phyloP scores from a whole-genome alignment of 2,113 vertebrate species.

The Phalacrocorax brasilianus region DNA sequence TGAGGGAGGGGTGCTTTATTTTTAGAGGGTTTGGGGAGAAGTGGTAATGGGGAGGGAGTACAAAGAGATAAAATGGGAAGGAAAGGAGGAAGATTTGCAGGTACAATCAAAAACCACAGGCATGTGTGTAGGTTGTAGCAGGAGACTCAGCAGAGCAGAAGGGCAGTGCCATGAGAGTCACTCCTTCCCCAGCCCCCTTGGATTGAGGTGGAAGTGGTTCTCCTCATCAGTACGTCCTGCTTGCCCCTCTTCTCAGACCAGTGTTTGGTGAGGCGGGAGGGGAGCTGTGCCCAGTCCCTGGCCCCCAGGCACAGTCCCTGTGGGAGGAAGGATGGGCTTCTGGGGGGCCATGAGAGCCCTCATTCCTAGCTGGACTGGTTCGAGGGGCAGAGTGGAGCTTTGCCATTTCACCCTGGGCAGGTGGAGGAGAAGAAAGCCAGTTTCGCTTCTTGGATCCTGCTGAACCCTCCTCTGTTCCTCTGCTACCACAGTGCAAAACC shows the following conservation, averaged over 20 bases:
- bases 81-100: background rate
- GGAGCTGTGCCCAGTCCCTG: background rate
- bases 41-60: background rate
- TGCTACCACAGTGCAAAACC: background rate
- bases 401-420: background rate
- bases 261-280: background rate
- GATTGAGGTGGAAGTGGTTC: background rate
- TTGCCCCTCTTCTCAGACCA: background rate
- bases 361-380: background rate
- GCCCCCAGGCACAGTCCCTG: background rate
- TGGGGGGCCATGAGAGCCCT: background rate
- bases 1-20: background rate
- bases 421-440: background rate
- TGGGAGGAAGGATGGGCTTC: background rate
- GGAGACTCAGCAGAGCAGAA: background rate
- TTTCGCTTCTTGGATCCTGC: background rate
- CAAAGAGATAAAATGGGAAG: background rate
- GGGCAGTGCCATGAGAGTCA: background rate
- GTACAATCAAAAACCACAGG: conserved; percentile 16
- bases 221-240: rapidly evolving
- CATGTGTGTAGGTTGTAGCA: background rate
- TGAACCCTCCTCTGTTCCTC: background rate
- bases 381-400: background rate
- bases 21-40: background rate
- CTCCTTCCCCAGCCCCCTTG: background rate